phyloP scores from a whole-genome alignment of 2,888 invertebrate species.

The Cremastinae sp. region DNA sequence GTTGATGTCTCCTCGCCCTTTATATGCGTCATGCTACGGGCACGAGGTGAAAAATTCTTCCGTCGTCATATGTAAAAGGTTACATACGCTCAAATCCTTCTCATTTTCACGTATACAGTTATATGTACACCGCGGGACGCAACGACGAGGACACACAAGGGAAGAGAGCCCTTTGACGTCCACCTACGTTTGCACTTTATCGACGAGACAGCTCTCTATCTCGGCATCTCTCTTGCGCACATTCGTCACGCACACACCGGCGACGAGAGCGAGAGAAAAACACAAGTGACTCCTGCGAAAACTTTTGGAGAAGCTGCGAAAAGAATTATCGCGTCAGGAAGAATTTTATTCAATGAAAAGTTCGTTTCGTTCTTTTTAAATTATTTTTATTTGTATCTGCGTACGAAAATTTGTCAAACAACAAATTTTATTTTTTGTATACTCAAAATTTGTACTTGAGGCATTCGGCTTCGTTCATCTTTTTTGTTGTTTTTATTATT shows the following conservation, averaged over 20 bases:
- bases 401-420: no score
- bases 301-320: neutral
- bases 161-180: slow-evolving; percentile 41
- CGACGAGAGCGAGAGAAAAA: slow-evolving; percentile 7
- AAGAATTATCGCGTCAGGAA: neutral
- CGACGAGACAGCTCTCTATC: slow-evolving; percentile 32
- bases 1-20: neutral
- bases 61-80: neutral
- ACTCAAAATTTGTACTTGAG: slow-evolving; percentile 20
- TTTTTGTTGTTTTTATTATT: neutral
- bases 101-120: no score
- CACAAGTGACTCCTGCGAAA: slow-evolving; percentile 34
- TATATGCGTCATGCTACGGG: neutral
- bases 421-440: no score
- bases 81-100: neutral
- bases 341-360: neutral
- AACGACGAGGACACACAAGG: slow-evolving; percentile 9
- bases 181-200: slow-evolving; percentile 55
- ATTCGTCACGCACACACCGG: slow-evolving; percentile 1
- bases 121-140: slow-evolving; percentile 27
- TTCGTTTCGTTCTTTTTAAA: no score
- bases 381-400: no score
- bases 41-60: no score
- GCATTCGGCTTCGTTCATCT: neutral
- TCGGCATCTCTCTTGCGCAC: neutral